Conservation (phyloP, 2,888 invertebrate species). For the Drosophila borborema region DNA sequence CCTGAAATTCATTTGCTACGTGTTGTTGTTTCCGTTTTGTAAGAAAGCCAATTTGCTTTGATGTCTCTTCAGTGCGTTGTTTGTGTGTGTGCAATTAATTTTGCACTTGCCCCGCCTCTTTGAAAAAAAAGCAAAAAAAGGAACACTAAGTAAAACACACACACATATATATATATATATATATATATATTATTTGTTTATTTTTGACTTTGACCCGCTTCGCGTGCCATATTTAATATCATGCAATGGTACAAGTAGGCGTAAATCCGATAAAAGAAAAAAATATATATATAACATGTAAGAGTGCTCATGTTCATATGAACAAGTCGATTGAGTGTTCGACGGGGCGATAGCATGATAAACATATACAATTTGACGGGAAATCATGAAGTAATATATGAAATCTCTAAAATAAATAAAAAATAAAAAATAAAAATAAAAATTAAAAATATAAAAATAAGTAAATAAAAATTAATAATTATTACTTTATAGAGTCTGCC, state of each 20-base stretch:
- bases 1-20: conserved; percentile 75
- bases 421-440: too few relatives aligned
- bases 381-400: too few relatives aligned
- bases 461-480: too few relatives aligned
- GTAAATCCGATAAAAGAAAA: conserved; percentile 21
- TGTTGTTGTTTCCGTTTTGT: conserved; percentile 76
- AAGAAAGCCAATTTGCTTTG: conserved; percentile 71
- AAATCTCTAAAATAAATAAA: too few relatives aligned
- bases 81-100: conserved; percentile 50
- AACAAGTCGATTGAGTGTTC: background rate
- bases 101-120: conserved; percentile 47
- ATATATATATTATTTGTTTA: conserved; percentile 25
- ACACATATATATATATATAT: too few relatives aligned
- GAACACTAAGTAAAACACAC: conserved; percentile 29
- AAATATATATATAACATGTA: background rate
- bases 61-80: conserved; percentile 17
- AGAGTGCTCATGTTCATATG: background rate
- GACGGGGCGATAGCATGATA: background rate
- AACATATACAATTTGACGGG: background rate
- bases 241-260: conserved; percentile 46
- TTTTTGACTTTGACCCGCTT: conserved; percentile 77
- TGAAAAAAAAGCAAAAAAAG: background rate
- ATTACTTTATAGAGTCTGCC: too few relatives aligned
- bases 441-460: too few relatives aligned
- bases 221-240: conserved; percentile 55